Conservation (phyloP, 2,797 vertebrate species). For the Schizopygopsis pylzovi region DNA sequence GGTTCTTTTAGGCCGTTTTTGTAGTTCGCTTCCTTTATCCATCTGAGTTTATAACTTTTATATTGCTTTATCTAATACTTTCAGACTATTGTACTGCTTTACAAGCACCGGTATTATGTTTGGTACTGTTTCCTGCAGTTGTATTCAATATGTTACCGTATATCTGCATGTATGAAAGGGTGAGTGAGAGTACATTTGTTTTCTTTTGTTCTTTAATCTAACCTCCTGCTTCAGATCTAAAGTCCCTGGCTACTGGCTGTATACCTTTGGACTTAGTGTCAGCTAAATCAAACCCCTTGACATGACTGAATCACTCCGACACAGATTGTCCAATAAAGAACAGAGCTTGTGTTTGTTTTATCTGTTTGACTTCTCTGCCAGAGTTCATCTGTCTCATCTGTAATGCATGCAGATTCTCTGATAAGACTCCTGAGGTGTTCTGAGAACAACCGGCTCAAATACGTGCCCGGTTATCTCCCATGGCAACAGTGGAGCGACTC, state of each 20-base stretch:
- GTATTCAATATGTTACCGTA: background rate
- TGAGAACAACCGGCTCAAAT: conserved; percentile 9
- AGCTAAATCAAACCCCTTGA: background rate
- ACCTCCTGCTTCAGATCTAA: background rate
- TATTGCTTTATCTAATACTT: background rate
- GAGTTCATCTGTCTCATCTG: background rate
- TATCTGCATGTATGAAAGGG: background rate
- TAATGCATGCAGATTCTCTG: conserved; percentile 23
- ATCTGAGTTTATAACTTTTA: background rate
- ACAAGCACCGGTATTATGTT: background rate
- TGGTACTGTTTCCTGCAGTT: background rate
- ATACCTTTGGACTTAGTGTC: background rate
- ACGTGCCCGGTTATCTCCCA: conserved; percentile 23
- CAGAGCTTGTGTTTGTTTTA: background rate
- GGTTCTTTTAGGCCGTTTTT: background rate
- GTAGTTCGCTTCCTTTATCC: background rate
- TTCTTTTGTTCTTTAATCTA: background rate
- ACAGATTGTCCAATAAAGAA: background rate
- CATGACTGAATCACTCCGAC: background rate
- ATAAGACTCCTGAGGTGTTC: background rate
- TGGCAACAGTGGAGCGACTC: conserved; percentile 42
- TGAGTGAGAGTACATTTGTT: background rate
- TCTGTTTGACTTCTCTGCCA: background rate
- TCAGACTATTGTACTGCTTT: background rate
- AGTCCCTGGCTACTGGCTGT: background rate